Conservation (phyloP, 2,113 vertebrate genomes). For the Ardeotis arabs region DNA sequence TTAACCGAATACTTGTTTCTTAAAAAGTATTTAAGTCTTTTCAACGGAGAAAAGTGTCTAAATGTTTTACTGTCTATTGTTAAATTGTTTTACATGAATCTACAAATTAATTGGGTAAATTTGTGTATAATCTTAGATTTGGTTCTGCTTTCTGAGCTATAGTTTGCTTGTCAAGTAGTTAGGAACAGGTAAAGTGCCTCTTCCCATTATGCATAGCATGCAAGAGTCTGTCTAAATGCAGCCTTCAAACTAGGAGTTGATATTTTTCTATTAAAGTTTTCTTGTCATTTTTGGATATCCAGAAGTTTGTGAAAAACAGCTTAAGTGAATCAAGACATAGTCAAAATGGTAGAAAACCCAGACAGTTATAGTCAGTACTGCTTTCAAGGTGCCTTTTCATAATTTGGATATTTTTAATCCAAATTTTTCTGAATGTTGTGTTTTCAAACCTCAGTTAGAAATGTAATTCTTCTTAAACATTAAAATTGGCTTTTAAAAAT, state of each 20-base stretch:
- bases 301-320: neutral
- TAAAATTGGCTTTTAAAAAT: neutral
- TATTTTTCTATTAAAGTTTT: neutral
- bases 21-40: neutral
- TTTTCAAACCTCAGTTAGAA: neutral
- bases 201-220: neutral
- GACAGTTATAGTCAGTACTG: neutral
- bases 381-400: neutral
- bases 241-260: neutral
- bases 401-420: neutral
- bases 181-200: neutral
- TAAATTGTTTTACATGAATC: neutral
- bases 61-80: neutral
- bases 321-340: neutral
- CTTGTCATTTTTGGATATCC: neutral
- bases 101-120: neutral
- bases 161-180: neutral
- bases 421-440: neutral
- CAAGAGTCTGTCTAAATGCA: neutral
- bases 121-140: neutral
- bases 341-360: neutral
- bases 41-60: neutral
- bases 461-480: neutral
- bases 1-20: neutral
- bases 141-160: neutral